phyloP scores from a whole-genome alignment of 2,113 vertebrate genomes.

The Poicephalus gulielmi region DNA sequence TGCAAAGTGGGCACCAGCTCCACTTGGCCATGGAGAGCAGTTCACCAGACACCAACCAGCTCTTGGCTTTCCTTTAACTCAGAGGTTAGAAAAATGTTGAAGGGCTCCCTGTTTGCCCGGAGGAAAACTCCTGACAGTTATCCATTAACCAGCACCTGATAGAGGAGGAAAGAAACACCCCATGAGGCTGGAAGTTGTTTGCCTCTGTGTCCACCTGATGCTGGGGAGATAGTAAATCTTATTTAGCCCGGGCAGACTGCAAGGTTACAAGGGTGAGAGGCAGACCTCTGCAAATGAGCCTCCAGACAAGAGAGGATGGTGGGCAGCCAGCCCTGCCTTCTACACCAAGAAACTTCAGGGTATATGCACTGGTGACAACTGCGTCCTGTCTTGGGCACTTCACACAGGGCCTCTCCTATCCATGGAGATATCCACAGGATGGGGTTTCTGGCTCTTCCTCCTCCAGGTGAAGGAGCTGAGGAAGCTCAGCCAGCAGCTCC shows the following conservation, averaged over 20 bases:
- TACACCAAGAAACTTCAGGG: neutral
- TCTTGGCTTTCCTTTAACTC: conserved; percentile 23
- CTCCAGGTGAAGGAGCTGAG: neutral
- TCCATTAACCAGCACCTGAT: neutral
- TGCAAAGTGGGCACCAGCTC: neutral
- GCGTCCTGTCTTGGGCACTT: neutral
- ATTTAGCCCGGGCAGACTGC: neutral
- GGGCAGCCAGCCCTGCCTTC: neutral
- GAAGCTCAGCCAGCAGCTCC: neutral
- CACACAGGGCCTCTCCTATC: neutral
- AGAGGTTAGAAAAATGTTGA: conserved; percentile 8
- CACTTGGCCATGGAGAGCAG: neutral
- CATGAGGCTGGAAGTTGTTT: neutral
- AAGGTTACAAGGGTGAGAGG: neutral
- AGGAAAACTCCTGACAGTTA: conserved; percentile 25
- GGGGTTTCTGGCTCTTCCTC: neutral
- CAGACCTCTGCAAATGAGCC: neutral
- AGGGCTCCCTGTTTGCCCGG: neutral
- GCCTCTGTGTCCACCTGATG: neutral
- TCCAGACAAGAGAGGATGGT: neutral
- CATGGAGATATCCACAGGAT: neutral
- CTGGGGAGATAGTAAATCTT: neutral
- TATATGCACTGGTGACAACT: neutral
- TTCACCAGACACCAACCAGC: neutral
- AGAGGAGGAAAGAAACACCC: neutral